Percentiles rank a stretch among this genome's conserved stretches.
These are phyloP conservation scores for Enteromius viviparus DNA, from an alignment of 2,797 vertebrate genomes.

Conservation along the genomic window DNA sequence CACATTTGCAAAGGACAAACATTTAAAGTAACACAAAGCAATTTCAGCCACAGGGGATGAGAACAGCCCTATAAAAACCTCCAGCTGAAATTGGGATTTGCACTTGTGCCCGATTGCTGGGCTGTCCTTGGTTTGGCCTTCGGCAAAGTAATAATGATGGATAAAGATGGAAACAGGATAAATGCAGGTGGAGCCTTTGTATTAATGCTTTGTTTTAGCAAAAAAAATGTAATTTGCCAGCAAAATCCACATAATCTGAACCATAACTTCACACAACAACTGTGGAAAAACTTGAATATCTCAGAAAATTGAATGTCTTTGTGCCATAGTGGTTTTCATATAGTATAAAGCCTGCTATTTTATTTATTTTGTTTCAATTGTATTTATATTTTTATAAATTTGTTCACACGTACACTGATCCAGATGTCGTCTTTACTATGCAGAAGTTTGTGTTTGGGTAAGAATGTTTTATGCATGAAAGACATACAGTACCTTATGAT, in stretches of 20 bases:
- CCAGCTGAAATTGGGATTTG: conserved; percentile 66
- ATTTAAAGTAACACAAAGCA: conserved; percentile 74
- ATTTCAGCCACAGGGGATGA: conserved; percentile 69
- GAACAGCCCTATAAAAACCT: conserved; percentile 67
- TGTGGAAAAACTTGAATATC: not conserved
- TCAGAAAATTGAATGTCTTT: not conserved
- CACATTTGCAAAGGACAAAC: conserved; percentile 69
- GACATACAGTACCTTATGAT: not conserved
- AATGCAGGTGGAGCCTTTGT: not conserved
- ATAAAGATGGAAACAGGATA: not conserved
- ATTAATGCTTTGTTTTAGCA: conserved; percentile 22
- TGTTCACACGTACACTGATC: not conserved
- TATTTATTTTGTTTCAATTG: not conserved
- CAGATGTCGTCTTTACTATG: not conserved
- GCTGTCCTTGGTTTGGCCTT: conserved; percentile 48
- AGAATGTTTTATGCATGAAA: not conserved
- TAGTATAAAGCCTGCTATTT: not conserved
- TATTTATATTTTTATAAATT: not conserved
- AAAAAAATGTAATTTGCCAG: not conserved
- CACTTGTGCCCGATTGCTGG: conserved; percentile 32
- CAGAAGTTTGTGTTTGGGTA: not conserved
- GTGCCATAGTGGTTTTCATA: not conserved
- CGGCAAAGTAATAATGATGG: not conserved
- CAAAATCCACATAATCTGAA: not conserved
- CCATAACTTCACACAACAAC: not conserved